phyloP scores from a whole-genome alignment of 2,797 vertebrate species.

The Leptatherina wallacei region DNA sequence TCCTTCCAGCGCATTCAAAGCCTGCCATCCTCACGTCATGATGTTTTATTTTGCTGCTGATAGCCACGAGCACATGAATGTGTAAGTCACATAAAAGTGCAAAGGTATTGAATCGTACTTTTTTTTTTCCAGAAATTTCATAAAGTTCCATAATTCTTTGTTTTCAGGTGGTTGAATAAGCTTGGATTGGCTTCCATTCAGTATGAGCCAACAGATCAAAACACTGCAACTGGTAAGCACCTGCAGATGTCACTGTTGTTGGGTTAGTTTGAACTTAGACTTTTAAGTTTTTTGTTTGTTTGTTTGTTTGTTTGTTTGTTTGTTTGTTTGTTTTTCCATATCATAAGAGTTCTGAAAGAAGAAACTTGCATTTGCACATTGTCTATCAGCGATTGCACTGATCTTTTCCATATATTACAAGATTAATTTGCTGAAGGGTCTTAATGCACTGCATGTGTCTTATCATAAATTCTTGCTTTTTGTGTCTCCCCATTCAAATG shows the following conservation, averaged over 20 bases:
- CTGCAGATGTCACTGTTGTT: neutral
- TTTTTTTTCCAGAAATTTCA: neutral
- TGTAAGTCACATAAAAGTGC: conserved; percentile 83
- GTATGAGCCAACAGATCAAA: conserved; percentile 81
- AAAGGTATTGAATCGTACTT: neutral
- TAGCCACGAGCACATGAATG: conserved; percentile 92
- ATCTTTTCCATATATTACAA: neutral
- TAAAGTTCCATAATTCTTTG: conserved; percentile 17
- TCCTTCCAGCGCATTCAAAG: conserved; percentile 91
- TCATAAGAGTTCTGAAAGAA: too few species aligned
- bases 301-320: neutral
- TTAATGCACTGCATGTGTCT: neutral
- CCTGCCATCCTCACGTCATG: conserved; percentile 94
- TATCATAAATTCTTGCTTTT: neutral
- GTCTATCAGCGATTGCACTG: too few species aligned
- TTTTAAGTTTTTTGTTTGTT: too few species aligned
- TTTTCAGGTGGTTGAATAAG: conserved; percentile 93
- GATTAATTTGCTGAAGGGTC: too few species aligned
- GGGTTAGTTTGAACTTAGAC: neutral
- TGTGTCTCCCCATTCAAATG: neutral
- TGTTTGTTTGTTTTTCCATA: neutral
- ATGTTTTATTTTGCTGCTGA: conserved; percentile 98
- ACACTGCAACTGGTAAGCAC: conserved; percentile 72
- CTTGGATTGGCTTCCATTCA: conserved; percentile 91
- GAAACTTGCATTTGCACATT: too few species aligned